These are phyloP conservation scores for Eurystomus glaucurus DNA, from an alignment of 2,797 vertebrate genomes.

Conservation along the genomic window DNA sequence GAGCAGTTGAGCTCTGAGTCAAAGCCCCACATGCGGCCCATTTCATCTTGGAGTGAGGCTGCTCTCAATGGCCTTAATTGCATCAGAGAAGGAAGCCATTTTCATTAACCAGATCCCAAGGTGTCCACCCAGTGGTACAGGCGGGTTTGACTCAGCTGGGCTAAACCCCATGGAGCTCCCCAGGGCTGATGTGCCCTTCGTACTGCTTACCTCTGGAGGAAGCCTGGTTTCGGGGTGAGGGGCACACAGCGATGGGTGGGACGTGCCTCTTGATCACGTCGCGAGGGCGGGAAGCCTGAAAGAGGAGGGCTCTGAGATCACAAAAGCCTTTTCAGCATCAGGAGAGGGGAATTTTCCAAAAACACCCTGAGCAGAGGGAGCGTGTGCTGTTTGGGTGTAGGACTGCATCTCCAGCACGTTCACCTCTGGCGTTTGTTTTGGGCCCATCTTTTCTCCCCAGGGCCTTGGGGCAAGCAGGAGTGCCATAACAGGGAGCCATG, in stretches of 20 bases:
- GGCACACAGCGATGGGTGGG: not conserved
- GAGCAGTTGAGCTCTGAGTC: not conserved
- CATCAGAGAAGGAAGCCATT: not conserved
- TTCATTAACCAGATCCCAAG: not conserved
- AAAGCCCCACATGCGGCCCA: fast-evolving
- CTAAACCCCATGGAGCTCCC: not conserved
- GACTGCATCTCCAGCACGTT: slow-evolving; percentile 67
- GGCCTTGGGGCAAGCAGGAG: slow-evolving; percentile 53
- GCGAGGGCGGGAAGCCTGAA: not conserved
- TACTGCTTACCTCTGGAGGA: not conserved
- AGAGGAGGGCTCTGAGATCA: slow-evolving; percentile 47
- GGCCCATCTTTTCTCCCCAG: slow-evolving; percentile 16
- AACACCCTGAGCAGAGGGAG: slow-evolving; percentile 14
- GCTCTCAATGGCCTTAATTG: fast-evolving
- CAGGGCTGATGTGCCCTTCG: not conserved
- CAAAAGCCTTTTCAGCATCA: slow-evolving; percentile 14
- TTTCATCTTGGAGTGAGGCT: not conserved
- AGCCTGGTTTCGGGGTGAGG: not conserved
- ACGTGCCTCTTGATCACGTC: not conserved
- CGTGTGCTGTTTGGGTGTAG: slow-evolving; percentile 48
- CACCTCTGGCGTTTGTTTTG: slow-evolving; percentile 66
- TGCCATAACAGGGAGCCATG: slow-evolving; percentile 52
- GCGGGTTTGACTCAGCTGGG: not conserved
- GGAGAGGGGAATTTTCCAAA: slow-evolving; percentile 71
- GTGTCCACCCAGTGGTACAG: not conserved